These are phyloP conservation scores for Callimorpha dominula DNA, from an alignment of 2,888 invertebrate species.

Conservation along the genomic window DNA sequence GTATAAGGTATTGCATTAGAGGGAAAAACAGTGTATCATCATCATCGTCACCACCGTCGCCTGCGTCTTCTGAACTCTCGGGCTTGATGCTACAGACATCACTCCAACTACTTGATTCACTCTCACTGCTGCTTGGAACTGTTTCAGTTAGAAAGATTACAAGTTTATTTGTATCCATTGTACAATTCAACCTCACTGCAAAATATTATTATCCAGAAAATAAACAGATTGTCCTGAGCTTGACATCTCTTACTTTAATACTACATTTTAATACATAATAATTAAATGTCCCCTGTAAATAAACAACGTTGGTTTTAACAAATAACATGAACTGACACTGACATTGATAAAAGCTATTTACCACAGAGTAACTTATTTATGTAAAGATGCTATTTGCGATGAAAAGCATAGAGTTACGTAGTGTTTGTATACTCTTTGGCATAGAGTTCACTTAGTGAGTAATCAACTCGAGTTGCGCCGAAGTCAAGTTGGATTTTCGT, in stretches of 20 bases:
- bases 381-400: too few relatives aligned
- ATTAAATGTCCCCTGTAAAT: not conserved
- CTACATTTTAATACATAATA: not conserved
- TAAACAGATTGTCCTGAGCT: not conserved
- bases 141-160: conserved; percentile 59
- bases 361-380: too few relatives aligned
- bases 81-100: conserved; percentile 56
- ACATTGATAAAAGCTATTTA: not conserved
- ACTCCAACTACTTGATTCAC: conserved; percentile 66
- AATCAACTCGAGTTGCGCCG: too few relatives aligned
- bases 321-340: not conserved
- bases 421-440: too few relatives aligned
- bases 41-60: conserved; percentile 49
- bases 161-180: conserved; percentile 58
- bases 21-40: conserved; percentile 69
- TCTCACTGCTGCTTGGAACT: conserved; percentile 55
- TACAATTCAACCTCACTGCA: not conserved
- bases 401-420: too few relatives aligned
- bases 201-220: not conserved
- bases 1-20: conserved; percentile 69
- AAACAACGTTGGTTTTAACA: not conserved
- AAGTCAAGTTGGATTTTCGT: too few relatives aligned
- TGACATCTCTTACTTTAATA: not conserved
- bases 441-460: too few relatives aligned
- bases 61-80: conserved; percentile 60